Conservation (phyloP, 30 jellyfish, hydroid and myxozoan species). For the Aurelia sp. region DNA sequence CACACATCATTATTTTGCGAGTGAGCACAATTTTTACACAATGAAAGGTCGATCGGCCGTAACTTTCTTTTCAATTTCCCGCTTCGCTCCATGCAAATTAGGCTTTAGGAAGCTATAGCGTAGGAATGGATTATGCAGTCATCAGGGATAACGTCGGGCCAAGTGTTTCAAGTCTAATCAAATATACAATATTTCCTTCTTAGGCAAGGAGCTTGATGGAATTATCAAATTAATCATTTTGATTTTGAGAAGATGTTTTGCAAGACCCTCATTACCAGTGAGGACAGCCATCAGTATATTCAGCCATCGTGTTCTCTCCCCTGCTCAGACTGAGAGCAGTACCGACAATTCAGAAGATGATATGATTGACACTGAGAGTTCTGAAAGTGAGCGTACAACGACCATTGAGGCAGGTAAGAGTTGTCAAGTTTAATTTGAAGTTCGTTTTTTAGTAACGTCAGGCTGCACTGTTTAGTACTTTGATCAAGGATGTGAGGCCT, state of each 20-base stretch:
- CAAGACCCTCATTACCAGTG: conserved; percentile 50
- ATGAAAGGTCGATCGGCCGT: no score
- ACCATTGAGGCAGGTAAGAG: conserved; percentile 13
- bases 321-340: conserved; percentile 47
- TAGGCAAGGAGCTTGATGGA: conserved; percentile 89
- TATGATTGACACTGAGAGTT: conserved; percentile 16
- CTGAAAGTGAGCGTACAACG: conserved; percentile 14
- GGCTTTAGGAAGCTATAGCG: no score
- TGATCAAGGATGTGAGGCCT: no score
- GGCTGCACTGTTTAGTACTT: no score
- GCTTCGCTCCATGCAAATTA: no score
- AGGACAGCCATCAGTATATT: conserved; percentile 32
- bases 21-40: no score
- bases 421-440: not conserved
- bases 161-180: no score
- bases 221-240: conserved; percentile 66
- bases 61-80: no score
- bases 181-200: not conserved
- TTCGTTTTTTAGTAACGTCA: no score
- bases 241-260: conserved; percentile 81
- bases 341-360: conserved; percentile 69
- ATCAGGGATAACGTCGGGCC: no score
- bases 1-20: no score
- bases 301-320: conserved; percentile 32
- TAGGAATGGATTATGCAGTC: no score